Evolutionary conservation across 1,140 invertebrate genomes (phyloP), one percentile per base, ranked within the genome.

Genomic region (Solenopsis fugax): DNA sequence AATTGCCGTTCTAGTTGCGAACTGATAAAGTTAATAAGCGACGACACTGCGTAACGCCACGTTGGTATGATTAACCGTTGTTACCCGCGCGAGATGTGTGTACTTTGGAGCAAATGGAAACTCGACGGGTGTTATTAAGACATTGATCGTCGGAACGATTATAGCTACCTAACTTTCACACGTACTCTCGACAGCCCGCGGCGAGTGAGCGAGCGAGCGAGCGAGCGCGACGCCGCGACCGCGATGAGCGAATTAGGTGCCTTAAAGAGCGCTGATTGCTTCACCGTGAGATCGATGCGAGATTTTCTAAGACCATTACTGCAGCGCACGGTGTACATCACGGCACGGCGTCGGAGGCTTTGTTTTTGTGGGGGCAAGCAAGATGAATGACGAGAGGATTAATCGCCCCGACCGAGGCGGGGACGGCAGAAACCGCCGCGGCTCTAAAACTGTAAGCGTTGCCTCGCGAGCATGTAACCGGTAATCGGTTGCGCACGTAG

Each of bases 371-470:
- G 50, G 52, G 80, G 60, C 84, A 89, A 62, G 62, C 80, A 89
- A 92, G 91, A 92, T 92, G 91, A 92, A 92, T 85, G 91, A 91
- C 87, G 88, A 60, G 75, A 90, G 90, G 89, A 90, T 91, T 91
- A 91, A 92, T 92, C 88, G 90, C 16, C 81, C 60, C 77, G 86
- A 50, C 58, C 21, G 80, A 71, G 65, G 67, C 24, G 69, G 69
- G 76, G 73, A 52, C 52, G 77, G 48, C 50, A 89, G 87, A 86
- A 78, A 37, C 50, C 34, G 64, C 54, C 62, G 69, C 71, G 71
- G 56, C 60, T 85, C 71, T 69, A 85, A 86, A 76, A 86, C 75
- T 62, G 69, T 89, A 86, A 89, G 81, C 64, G 87, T 72, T 62
- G 80, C 54, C 62, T 86, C 81, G 87, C 82, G 78, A 80, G 81